Conservation (phyloP, 2,888 invertebrate species). For the Vanessa cardui region DNA sequence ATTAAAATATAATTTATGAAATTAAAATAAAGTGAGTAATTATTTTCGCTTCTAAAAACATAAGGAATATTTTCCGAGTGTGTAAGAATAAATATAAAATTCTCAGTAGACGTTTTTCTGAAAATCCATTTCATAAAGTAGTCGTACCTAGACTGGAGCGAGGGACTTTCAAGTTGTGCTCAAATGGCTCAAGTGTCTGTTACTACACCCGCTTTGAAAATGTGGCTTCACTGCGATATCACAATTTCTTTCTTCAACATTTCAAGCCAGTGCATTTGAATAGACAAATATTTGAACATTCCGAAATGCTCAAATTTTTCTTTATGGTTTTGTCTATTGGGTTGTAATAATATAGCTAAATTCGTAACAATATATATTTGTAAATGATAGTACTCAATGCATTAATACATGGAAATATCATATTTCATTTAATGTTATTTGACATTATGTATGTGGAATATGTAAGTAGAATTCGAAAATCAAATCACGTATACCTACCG, state of each 20-base stretch:
- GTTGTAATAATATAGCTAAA: not conserved
- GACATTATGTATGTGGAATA: not conserved
- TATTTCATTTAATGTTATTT: not conserved
- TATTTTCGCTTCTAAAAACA: not conserved
- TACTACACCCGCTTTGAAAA: conserved; percentile 27
- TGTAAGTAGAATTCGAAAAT: conserved; percentile 19
- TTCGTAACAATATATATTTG: not conserved
- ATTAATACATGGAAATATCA: too few relatives aligned
- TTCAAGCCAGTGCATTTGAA: conserved; percentile 17
- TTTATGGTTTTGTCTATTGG: not conserved
- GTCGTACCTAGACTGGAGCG: conserved; percentile 25
- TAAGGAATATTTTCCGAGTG: not conserved
- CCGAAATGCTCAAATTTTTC: not conserved
- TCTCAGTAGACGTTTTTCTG: conserved; percentile 39
- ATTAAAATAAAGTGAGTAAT: not conserved
- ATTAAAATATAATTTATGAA: too few relatives aligned
- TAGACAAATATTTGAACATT: not conserved
- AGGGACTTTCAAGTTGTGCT: conserved; percentile 34
- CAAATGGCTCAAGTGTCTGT: conserved; percentile 28
- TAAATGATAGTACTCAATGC: not conserved
- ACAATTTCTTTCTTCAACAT: conserved; percentile 17
- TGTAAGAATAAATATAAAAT: conserved; percentile 18
- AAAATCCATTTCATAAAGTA: conserved; percentile 48
- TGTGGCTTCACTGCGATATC: conserved; percentile 22
- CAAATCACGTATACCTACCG: conserved; percentile 26